Percentiles rank a stretch among this genome's conserved stretches.
phyloP scores from a whole-genome alignment of 92 coral and sea anemone genomes.

The Epizoanthus ramosus region DNA sequence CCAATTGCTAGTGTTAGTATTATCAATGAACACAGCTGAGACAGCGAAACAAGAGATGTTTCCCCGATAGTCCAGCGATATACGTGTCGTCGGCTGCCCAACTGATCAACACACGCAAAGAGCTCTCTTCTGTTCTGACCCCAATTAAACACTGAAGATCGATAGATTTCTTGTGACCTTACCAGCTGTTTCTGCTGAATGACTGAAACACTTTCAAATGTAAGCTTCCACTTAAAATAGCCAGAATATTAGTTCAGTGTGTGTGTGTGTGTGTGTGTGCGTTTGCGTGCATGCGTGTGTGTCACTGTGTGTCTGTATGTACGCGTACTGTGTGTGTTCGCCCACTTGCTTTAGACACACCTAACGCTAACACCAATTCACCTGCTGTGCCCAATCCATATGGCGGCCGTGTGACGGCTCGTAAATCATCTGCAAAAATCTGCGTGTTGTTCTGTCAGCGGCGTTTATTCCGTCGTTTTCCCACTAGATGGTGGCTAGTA shows the following conservation, averaged over 20 bases:
- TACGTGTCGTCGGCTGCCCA: neutral
- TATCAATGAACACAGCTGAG: slow-evolving; percentile 31
- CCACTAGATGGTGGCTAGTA: neutral
- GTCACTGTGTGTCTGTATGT: too few relatives aligned
- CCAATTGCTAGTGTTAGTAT: slow-evolving; percentile 4
- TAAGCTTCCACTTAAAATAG: neutral
- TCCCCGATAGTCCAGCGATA: slow-evolving; percentile 15
- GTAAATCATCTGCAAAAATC: slow-evolving; percentile 32
- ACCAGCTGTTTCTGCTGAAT: slow-evolving; percentile 23
- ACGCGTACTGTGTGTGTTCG: too few relatives aligned
- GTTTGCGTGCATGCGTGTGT: too few relatives aligned
- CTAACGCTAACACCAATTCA: neutral
- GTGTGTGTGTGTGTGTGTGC: too few relatives aligned
- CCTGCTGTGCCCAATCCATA: slow-evolving; percentile 5
- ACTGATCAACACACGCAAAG: slow-evolving; percentile 29
- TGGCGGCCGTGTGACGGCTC: slow-evolving; percentile 3
- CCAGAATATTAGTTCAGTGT: neutral
- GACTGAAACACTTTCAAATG: neutral
- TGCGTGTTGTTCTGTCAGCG: neutral
- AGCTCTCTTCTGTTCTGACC: slow-evolving; percentile 11
- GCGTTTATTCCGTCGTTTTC: slow-evolving; percentile 20
- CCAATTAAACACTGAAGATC: neutral
- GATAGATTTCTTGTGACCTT: neutral
- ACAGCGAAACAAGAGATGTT: slow-evolving; percentile 7
- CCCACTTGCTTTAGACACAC: too few relatives aligned